Base-by-base conservation (phyloP, 1,140 invertebrate genomes). In the Eciton burchellii region DNA sequence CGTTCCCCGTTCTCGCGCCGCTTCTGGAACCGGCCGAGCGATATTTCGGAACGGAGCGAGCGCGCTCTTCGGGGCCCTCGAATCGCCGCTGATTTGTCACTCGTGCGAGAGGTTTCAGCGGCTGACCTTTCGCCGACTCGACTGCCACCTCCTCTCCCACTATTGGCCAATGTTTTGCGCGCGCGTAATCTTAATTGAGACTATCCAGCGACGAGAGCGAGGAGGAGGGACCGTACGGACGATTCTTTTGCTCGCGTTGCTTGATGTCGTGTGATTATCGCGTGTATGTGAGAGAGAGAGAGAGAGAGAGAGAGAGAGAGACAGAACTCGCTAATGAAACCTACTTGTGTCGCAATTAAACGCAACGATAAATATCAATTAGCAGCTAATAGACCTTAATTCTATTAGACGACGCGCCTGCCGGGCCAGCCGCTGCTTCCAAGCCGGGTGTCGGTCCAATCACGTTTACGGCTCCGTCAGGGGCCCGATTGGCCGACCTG, bases 291-390 rank as follows among this genome's bases (percentile, higher is more conserved):
- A n/a, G n/a, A n/a, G n/a, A n/a, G n/a, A n/a, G n/a, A n/a, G n/a
- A n/a, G n/a, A n/a, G n/a, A n/a, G n/a, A n/a, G n/a, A n/a, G n/a
- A n/a, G n/a, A n/a, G n/a, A n/a, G n/a, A n/a, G n/a, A n/a, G n/a
- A n/a, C n/a, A n/a, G n/a, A n/a, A n/a, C n/a, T 76, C 21, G 60
- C 29, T 77, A 56, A 77, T 43, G 12, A 77, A 56, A 66, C 14
- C 6, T 56, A 71, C 26, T 66, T 56, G 12, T 26, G 54, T 54
- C 29, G 35, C 11, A 68, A 66, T 26, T 43, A 43, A 56, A 35
- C 8, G 14, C 26, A 52, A 66, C 41, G 16, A 70, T 79, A 57
- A 56, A 77, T 79, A 70, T 70, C 21, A 68, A 29, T 79, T 70
- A 56, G 35, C 9, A 70, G 6, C 11, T 57, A 43, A 35, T 70